Evolutionary conservation across 2,888 invertebrate genomes (phyloP).

Genomic region (Notodonta dromedarius): DNA sequence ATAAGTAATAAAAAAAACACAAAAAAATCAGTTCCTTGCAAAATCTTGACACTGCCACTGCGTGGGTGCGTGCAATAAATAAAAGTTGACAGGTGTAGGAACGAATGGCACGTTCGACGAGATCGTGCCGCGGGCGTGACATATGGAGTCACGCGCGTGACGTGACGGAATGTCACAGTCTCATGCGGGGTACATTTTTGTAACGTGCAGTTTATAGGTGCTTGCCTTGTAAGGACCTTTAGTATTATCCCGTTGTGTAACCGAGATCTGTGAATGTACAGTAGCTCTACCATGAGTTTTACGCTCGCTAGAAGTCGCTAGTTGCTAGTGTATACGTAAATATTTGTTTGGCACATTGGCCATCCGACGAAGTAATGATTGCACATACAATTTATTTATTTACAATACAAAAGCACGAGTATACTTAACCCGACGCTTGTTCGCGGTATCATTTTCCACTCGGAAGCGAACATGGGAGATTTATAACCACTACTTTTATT

Average conservation of each 20-base stretch:
- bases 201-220: slow-evolving; percentile 1
- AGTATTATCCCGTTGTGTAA: not conserved
- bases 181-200: not conserved
- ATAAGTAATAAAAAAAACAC: no score
- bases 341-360: no score
- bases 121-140: not conserved
- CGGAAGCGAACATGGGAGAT: slow-evolving; percentile 14
- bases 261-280: not conserved
- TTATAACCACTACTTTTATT: slow-evolving; percentile 25
- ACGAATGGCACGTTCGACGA: slow-evolving; percentile 12
- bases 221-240: not conserved
- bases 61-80: slow-evolving; percentile 27
- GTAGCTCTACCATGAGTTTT: no score
- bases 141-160: slow-evolving; percentile 3
- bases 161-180: slow-evolving; percentile 3
- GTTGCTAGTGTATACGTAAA: no score
- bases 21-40: not conserved
- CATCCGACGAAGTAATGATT: no score
- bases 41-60: slow-evolving; percentile 19
- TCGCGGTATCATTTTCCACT: slow-evolving; percentile 20
- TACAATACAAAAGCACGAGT: slow-evolving; percentile 1
- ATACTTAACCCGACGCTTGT: slow-evolving; percentile 11
- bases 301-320: no score
- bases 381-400: no score
- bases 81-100: slow-evolving; percentile 29